These are phyloP conservation scores for Poeciliopsis presidionis DNA, from an alignment of 2,797 vertebrate species.

Conservation along the genomic window DNA sequence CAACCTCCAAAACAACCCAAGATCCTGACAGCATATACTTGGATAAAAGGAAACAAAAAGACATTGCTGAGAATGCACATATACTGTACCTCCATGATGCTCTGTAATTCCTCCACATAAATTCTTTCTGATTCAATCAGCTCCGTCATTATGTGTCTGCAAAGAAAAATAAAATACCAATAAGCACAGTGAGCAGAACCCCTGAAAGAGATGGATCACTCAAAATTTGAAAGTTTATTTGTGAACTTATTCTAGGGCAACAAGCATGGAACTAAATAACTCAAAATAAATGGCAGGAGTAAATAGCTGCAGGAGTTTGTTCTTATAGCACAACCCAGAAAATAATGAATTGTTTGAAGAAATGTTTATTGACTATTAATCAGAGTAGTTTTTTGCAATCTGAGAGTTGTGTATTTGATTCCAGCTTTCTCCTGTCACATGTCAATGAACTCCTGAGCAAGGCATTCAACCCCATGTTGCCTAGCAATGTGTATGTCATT, in stretches of 20 bases:
- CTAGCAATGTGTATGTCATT: no score
- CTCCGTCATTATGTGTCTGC: slow-evolving; percentile 91
- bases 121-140: slow-evolving; percentile 93
- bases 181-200: not conserved
- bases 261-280: not conserved
- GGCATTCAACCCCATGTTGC: no score
- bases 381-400: not conserved
- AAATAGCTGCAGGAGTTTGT: not conserved
- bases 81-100: slow-evolving; percentile 90
- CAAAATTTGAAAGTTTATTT: not conserved
- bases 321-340: not conserved
- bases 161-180: slow-evolving; percentile 12
- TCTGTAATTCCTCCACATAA: slow-evolving; percentile 94
- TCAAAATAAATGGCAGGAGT: not conserved
- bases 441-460: no score
- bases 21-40: not conserved
- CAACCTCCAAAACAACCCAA: not conserved
- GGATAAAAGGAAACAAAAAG: not conserved
- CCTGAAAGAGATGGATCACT: not conserved
- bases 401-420: not conserved
- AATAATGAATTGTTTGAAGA: not conserved
- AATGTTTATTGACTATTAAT: not conserved
- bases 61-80: not conserved
- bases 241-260: not conserved
- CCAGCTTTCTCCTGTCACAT: no score